Evolutionary conservation across 1,140 invertebrate species (phyloP), one percentile per base, ranked within the genome.

Genomic region (Adelges cooleyi): DNA sequence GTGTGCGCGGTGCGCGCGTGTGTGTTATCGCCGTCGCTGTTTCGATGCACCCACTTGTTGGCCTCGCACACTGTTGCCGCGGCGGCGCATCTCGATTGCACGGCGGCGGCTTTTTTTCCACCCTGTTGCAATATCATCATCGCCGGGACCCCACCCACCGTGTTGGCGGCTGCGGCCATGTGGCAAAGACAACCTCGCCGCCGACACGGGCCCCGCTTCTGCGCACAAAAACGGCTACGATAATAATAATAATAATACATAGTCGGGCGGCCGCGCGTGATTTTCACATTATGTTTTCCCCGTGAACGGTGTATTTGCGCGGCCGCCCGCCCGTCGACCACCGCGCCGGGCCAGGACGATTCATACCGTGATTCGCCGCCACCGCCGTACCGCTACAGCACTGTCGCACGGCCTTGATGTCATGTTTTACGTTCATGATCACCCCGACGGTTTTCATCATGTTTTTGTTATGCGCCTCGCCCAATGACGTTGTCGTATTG

Each of bases 41-140:
- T 40, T 25, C 36, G 40, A 59, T 59, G 54, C 54, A 59, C 54
- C 54, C 54, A 59, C 54, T 59, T 59, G 54, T 59, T 59, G 54
- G 54, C 54, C 54, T 59, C 54, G 54, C 40, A 13, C 54, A 46
- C 54, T 46, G 54, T 46, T 46, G 54, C 54, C 40, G 23, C 54
- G n/a, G 40, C 40, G 40, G 23, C 23, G 22, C 29, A 33, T 33
- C 29, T 33, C 29, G 50, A 33, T 54, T 54, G 38, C n/a, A 17
- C 40, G 53, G 53, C 53, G 29, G 36, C 54, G 53, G 53, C 33
- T 56, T 59, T 56, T 54, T 56, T 56, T 56, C 53, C 54, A 59
- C 54, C 54, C 54, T 59, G 54, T 59, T 59, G 54, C 54, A 46
- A 59, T 59, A 59, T 10, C 10, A 4, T 9, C 15, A n/a, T 17